A percentile compares a stretch with the other conserved stretches of the same genome.
These are phyloP conservation scores for Dicycla oo DNA, from an alignment of 2,888 invertebrate genomes.

Conservation along the genomic window DNA sequence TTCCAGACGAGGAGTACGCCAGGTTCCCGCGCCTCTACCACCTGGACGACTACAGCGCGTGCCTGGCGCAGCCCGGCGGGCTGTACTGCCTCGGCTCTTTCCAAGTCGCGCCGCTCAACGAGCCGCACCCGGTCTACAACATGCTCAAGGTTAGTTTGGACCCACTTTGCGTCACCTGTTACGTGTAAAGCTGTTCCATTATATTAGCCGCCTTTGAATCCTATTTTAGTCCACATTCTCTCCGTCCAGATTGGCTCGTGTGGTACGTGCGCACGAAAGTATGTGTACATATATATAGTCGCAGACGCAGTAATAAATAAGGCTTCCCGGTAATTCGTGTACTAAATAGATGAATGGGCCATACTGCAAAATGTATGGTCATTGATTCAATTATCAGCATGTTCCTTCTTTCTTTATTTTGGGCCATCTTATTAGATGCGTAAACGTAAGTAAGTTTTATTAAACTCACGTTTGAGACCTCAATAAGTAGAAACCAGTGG, in stretches of 20 bases:
- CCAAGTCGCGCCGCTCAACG: conserved; percentile 66
- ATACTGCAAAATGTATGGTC: not conserved
- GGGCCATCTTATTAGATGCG: too few relatives aligned
- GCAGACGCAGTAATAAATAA: not conserved
- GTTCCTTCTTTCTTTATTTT: too few relatives aligned
- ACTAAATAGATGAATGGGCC: not conserved
- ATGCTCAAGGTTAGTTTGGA: conserved; percentile 71
- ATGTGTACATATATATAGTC: not conserved
- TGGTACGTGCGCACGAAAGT: not conserved
- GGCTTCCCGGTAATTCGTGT: not conserved
- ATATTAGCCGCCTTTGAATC: not conserved
- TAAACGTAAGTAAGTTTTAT: not conserved
- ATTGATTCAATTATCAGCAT: too few relatives aligned
- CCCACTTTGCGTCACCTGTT: not conserved
- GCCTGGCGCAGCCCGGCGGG: conserved; percentile 72
- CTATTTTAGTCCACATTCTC: not conserved
- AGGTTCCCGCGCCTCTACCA: conserved; percentile 80
- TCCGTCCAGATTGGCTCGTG: not conserved
- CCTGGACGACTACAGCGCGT: conserved; percentile 80
- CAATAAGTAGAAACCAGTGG: not conserved
- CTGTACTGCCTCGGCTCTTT: conserved; percentile 82
- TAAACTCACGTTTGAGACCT: not conserved
- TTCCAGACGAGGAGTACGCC: conserved; percentile 75
- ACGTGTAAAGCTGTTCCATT: not conserved
- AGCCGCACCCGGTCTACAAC: conserved; percentile 64